phyloP scores from a whole-genome alignment of 1,140 invertebrate species.

The Calephelis virginiensis region DNA sequence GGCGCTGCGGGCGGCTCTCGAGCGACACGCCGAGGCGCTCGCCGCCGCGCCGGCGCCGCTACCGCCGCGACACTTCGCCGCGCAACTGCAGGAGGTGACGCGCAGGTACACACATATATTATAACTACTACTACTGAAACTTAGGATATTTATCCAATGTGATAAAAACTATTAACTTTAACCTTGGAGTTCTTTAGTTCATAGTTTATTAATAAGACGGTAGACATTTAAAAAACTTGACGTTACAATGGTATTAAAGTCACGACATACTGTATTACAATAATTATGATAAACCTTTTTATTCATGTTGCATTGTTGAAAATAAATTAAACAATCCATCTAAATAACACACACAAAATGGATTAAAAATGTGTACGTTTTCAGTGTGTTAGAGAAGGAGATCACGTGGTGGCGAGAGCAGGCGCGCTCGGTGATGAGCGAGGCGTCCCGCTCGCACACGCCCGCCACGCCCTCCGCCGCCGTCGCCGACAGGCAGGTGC shows the following conservation, averaged over 20 bases:
- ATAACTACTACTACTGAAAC: too few relatives aligned
- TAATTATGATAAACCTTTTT: not conserved
- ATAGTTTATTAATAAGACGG: too few relatives aligned
- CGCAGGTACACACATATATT: conserved; percentile 38
- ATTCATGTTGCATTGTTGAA: too few relatives aligned
- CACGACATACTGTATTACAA: not conserved
- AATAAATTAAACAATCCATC: not conserved
- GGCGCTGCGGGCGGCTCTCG: conserved; percentile 41
- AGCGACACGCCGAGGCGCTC: conserved; percentile 45
- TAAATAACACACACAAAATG: not conserved
- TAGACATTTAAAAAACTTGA: too few relatives aligned
- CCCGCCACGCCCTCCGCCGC: conserved; percentile 50
- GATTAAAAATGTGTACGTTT: not conserved
- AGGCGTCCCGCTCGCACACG: conserved; percentile 59
- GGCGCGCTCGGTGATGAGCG: conserved; percentile 41
- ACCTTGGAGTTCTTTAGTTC: too few relatives aligned
- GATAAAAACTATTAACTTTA: too few relatives aligned
- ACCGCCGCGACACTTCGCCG: conserved; percentile 36
- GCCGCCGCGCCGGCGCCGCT: conserved; percentile 26
- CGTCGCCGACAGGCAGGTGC: conserved; percentile 51
- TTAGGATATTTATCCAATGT: too few relatives aligned
- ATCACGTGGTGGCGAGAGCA: conserved; percentile 63
- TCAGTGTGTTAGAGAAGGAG: conserved; percentile 65
- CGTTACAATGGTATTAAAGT: too few relatives aligned
- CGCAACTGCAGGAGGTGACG: conserved; percentile 42